A percentile compares a stretch with the other conserved stretches of the same genome.
Conservation (phyloP, 2,888 invertebrate species). For the Cylloceria caligata region DNA sequence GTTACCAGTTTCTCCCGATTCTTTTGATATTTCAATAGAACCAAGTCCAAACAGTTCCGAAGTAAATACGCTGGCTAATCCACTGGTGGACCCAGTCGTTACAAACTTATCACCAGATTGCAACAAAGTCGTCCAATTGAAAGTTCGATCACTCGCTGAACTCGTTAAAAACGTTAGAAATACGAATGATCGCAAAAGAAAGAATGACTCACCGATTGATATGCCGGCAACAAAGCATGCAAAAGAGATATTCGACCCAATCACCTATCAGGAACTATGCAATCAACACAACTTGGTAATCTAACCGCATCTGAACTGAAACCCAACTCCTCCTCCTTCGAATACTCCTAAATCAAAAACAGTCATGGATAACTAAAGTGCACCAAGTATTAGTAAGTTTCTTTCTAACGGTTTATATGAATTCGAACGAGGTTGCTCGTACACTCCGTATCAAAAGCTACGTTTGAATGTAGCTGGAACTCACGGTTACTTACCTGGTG, state of each 20-base stretch:
- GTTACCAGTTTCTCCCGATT: neutral
- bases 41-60: neutral
- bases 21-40: neutral
- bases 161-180: conserved; percentile 12
- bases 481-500: neutral
- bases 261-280: neutral
- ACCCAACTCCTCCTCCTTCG: neutral
- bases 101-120: neutral
- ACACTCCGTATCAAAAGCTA: no score
- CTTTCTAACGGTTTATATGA: no score
- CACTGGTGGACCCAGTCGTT: neutral
- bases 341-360: neutral
- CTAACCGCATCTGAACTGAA: neutral
- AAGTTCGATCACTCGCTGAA: conserved; percentile 22
- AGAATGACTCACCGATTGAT: neutral
- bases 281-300: neutral
- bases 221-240: neutral
- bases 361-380: neutral
- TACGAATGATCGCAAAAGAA: conserved; percentile 15
- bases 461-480: neutral
- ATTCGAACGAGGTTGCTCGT: no score
- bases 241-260: conserved; percentile 1
- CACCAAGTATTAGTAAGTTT: neutral
- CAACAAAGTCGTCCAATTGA: neutral
- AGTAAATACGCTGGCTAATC: neutral